phyloP scores from a whole-genome alignment of 2,797 vertebrate genomes.

The Ctenopoma kingsleyae region DNA sequence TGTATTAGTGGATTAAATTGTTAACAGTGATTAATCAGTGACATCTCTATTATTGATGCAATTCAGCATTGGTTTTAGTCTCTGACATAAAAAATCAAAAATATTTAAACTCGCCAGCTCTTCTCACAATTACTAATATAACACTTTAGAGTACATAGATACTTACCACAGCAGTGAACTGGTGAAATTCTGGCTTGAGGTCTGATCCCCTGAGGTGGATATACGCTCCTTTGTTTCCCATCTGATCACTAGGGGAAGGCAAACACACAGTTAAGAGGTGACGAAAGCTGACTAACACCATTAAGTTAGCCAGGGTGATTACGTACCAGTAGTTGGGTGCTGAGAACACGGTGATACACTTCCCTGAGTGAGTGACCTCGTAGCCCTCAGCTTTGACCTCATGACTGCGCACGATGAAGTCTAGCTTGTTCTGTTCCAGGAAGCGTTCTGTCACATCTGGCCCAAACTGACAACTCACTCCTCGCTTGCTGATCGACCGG shows the following conservation, averaged over 20 bases:
- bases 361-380: slow-evolving; percentile 94
- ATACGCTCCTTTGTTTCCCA: slow-evolving; percentile 97
- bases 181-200: slow-evolving; percentile 95
- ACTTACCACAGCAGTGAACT: slow-evolving; percentile 98
- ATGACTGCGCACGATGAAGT: slow-evolving; percentile 94
- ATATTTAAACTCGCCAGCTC: too few relatives aligned
- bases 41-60: too few relatives aligned
- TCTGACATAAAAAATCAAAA: too few relatives aligned
- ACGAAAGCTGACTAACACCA: not conserved
- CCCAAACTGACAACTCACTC: slow-evolving; percentile 96
- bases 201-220: slow-evolving; percentile 95
- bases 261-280: not conserved
- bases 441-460: slow-evolving; percentile 92
- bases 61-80: too few relatives aligned
- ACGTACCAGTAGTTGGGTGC: slow-evolving; percentile 97
- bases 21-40: too few relatives aligned
- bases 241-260: slow-evolving; percentile 90
- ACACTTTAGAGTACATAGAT: not conserved
- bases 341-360: slow-evolving; percentile 96
- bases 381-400: slow-evolving; percentile 96
- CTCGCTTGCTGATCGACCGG: slow-evolving; percentile 92
- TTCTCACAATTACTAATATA: not conserved
- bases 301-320: not conserved
- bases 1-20: too few relatives aligned
- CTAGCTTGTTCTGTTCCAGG: slow-evolving; percentile 91